These are phyloP conservation scores for Phalacrocorax aristotelis DNA, from an alignment of 2,113 vertebrate genomes.

Conservation along the genomic window DNA sequence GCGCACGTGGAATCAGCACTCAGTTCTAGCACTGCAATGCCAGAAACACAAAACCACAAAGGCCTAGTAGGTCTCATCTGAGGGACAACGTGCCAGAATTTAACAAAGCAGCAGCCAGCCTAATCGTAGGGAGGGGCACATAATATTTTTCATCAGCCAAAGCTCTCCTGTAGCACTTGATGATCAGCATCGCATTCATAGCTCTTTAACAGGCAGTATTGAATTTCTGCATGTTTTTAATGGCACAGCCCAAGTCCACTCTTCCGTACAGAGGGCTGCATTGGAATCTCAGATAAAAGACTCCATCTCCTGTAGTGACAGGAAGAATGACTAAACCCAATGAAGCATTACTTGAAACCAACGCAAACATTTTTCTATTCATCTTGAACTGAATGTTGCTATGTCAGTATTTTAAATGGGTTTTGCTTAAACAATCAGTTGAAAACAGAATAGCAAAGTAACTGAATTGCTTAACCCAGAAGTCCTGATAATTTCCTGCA, in stretches of 20 bases:
- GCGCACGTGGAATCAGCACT: fast-evolving
- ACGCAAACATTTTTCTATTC: not conserved
- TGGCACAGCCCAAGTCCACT: not conserved
- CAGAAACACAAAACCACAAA: not conserved
- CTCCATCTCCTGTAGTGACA: not conserved
- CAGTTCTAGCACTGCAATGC: not conserved
- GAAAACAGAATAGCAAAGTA: not conserved
- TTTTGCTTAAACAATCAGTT: not conserved
- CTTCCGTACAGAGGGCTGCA: not conserved
- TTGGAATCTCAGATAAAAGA: not conserved
- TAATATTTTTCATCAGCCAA: not conserved
- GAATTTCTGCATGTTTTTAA: not conserved
- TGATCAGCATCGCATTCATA: not conserved
- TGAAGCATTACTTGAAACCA: not conserved
- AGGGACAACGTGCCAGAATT: not conserved
- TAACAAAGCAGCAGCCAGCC: not conserved
- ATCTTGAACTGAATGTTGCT: not conserved
- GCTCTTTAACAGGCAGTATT: not conserved
- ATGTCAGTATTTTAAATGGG: not conserved
- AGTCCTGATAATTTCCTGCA: not conserved
- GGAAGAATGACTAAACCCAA: not conserved
- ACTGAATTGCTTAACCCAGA: not conserved
- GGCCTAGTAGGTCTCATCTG: not conserved
- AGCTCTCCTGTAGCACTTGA: not conserved
- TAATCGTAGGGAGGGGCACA: not conserved